Evolutionary conservation across 1,140 invertebrate species (phyloP).

Genomic region (Halictus rubicundus): DNA sequence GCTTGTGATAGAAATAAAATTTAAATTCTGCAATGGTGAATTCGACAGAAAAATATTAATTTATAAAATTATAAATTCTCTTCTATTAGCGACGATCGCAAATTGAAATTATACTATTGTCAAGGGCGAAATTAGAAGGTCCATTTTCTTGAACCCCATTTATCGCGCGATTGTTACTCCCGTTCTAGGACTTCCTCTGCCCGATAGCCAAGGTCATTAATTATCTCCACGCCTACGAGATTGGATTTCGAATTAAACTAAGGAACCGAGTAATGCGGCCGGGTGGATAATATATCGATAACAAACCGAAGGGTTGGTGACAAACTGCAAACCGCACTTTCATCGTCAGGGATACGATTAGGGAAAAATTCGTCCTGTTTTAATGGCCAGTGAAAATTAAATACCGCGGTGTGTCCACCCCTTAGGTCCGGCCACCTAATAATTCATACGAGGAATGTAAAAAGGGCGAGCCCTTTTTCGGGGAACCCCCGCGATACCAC

Average conservation of each 20-base stretch:
- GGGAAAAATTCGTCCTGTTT: slow-evolving; percentile 67
- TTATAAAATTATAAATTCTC: no score
- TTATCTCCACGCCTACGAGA: background rate
- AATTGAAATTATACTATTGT: no score
- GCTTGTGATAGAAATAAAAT: no score
- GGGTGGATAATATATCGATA: slow-evolving; percentile 57
- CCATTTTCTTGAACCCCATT: background rate
- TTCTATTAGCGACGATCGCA: no score
- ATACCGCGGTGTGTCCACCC: slow-evolving; percentile 72
- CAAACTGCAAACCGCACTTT: slow-evolving; percentile 67
- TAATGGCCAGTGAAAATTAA: slow-evolving; percentile 72
- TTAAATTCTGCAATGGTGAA: no score
- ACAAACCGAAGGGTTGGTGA: slow-evolving; percentile 63
- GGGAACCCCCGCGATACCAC: background rate
- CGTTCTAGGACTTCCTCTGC: background rate
- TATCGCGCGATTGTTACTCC: background rate
- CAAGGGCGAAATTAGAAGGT: no score
- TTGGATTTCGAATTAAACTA: slow-evolving; percentile 41
- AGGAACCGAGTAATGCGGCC: slow-evolving; percentile 25
- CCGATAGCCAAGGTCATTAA: background rate
- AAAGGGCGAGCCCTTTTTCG: slow-evolving; percentile 61
- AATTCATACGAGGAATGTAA: slow-evolving; percentile 74
- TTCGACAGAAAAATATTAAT: no score
- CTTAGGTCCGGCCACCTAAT: slow-evolving; percentile 68
- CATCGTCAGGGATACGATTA: slow-evolving; percentile 67